Evolutionary conservation across 2,797 vertebrate species (phyloP), one percentile per base, ranked within the genome.

Genomic region (Halcyon chelicuti): DNA sequence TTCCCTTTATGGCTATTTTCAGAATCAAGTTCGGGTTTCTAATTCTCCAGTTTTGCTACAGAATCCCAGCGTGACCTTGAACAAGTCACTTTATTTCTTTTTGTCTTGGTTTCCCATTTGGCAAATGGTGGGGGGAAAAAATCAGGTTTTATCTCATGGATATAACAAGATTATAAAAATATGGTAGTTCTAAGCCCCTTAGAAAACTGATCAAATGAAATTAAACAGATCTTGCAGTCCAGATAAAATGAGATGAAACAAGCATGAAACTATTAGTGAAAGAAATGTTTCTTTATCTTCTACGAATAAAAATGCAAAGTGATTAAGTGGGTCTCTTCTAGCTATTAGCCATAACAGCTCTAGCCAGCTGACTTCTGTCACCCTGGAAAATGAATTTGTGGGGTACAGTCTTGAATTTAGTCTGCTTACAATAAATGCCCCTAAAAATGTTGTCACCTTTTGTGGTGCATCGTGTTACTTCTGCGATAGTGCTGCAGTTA

Each of bases 271-370:
- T 95, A 87, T 96, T 91, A 95, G 87, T 85, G 93, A 90, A 96
- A 96, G 85, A 90, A 94, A 96, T 90, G 80, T 93, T 96, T 96
- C 93, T 97, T 95, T 96, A 92, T 94, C 93, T 96, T 94, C 82
- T 81, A 62, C 81, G 88, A 96, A 86, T 95, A 95, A 94, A 95
- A 96, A 93, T 93, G 89, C 89, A 88, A 93, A 96, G 93, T 90
- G 93, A 96, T 97, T 94, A 96, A 96, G 95, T 94, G 76, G 75
- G 42, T 90, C 92, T 94, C 94, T 79, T 65, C 90, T 91, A 89
- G 90, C 95, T 96, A 51, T 94, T 94, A 94, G 87, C 82, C 86
- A 28, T 73, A 95, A 61, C 82, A 83, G 89, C 79, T 92, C 79
- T 29, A 88, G 91, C 87, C 94, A 90, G 79, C 85, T 94, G 87